Base-by-base conservation (phyloP, 2,888 invertebrate genomes). In the Odiellus spinosus region DNA sequence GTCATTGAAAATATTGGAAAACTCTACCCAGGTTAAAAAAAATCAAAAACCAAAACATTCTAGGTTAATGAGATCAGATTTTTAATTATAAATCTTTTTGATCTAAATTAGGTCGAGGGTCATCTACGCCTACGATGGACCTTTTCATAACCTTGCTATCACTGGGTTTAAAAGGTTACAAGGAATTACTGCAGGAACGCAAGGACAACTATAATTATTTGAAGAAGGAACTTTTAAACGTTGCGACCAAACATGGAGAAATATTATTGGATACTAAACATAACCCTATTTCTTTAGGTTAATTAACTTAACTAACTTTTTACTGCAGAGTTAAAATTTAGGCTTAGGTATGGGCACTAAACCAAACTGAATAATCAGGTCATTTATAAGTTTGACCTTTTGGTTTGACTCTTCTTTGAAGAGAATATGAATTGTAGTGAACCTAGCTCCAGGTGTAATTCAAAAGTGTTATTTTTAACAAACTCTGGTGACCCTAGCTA, bases 101-200 rank as follows among this genome's bases (percentile, higher is more conserved):
- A 26, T 26, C 4, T 8, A 17, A 20, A 34, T 50, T 63, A 68
- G 80, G 82, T 32, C 70, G 83, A 51, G 83, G 80, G 3, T 80
- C 80, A 20, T 73, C 74, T 8, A 74, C 77, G 45, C 80, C 81
- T 46, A 72, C 76, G 0, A 66, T 80, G 55, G 83, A 84, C 64
- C 72, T 82, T 6, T 76, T 83, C 59, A 80, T 84, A 60, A 84
- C 83, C 1, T 63, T 84, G 12, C 64, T 84, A 36, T 75, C 76
- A 11, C 66, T 83, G 52, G 83, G 84, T 3, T 68, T 71, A 55
- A 67, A 65, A 42, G 80, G 78, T 2, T 82, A 77, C 60, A 68
- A 72, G 56, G 65, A 72, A 42, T 62, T 78, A 18, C 66, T 77
- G n/a, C 63, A 68, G 19, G 70, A 76, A 51, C 69, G 80, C 26